Base-by-base conservation (phyloP, 2,888 invertebrate species). In the Synanthedon tipuliformis region DNA sequence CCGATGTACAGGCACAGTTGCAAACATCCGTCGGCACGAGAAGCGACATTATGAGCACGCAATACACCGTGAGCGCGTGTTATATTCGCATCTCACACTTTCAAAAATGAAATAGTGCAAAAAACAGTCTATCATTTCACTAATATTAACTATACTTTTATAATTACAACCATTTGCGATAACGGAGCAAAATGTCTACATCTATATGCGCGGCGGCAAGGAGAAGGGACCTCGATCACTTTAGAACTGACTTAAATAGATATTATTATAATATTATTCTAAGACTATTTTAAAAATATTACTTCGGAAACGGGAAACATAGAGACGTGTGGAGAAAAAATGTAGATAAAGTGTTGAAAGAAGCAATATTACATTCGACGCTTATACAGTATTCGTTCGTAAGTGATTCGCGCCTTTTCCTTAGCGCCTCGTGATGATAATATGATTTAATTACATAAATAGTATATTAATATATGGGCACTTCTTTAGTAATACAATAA, bases 151-250 rank as follows among this genome's bases (percentile, higher is more conserved):
- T 78, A 81, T 75, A 77, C 59, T 71, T 76, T 82, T 80, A 81
- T 75, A 75, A 82, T 83, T 84, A 87, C 87, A 87, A 87, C 86
- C 87, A 73, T 83, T 82, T 77, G 81, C 80, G 76, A 78, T 73
- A 85, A 84, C 75, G 79, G 81, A 84, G 78, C 78, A 79, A 80
- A 81, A 80, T 73, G 71, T 79, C 78, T 84, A 85, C 77, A 78
- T 78, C 78, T 82, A 79, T 72, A 27, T 45, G 7, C 15, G 34
- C 15, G 45, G 45, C 15, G 49, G 11, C 45, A 53, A 12, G 45
- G 12, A 15, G 40, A 40, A 51, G 40, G 13, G 51, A 23, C 15
- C 34, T 16, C 40, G 12, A 51, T 40, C 16, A 51, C 51, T 40
- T 40, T 51, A 16, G 34, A 45, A 45, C 45, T 34, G 34, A 34